These are phyloP conservation scores for Platichthys flesus DNA, from an alignment of 2,113 vertebrate genomes.

Conservation along the genomic window DNA sequence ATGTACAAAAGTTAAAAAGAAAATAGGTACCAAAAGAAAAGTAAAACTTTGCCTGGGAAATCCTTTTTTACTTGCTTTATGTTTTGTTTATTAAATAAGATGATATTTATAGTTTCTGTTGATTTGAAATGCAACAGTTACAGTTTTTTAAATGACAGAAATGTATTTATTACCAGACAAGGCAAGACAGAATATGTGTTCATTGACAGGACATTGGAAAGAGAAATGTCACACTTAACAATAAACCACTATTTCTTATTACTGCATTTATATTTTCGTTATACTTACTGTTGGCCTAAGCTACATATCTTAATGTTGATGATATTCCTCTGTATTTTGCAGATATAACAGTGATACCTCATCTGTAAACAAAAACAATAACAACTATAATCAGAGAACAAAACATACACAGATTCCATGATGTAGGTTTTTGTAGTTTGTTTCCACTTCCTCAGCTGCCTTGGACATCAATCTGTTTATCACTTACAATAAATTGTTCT, in stretches of 20 bases:
- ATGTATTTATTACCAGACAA: slow-evolving; percentile 71
- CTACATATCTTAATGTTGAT: slow-evolving; percentile 10
- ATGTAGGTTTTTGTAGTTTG: slow-evolving; percentile 18
- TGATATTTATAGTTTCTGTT: slow-evolving; percentile 74
- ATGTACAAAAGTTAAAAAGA: slow-evolving; percentile 1
- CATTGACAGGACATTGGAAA: slow-evolving; percentile 47
- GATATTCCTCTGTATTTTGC: slow-evolving; percentile 33
- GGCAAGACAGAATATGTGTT: slow-evolving; percentile 5
- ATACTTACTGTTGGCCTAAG: slow-evolving; percentile 16
- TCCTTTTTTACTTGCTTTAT: slow-evolving; percentile 16
- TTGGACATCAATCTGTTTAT: slow-evolving; percentile 1
- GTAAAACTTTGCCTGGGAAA: slow-evolving; percentile 14
- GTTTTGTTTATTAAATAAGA: slow-evolving; percentile 60
- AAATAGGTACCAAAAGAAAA: slow-evolving; percentile 38
- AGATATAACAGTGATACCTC: slow-evolving; percentile 64
- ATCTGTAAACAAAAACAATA: slow-evolving; percentile 51
- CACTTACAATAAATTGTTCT: slow-evolving; percentile 17
- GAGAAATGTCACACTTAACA: slow-evolving; percentile 40
- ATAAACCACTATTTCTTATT: slow-evolving; percentile 51
- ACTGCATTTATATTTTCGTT: slow-evolving; percentile 44
- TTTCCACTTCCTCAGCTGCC: background rate
- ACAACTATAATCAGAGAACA: slow-evolving; percentile 22
- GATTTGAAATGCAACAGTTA: slow-evolving; percentile 51
- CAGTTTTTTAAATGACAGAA: slow-evolving; percentile 50
- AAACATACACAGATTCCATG: slow-evolving; percentile 31